A percentile compares a stretch with the other conserved stretches of the same genome.
Conservation (phyloP, 2,797 vertebrate genomes). For the Chelon labrosus region DNA sequence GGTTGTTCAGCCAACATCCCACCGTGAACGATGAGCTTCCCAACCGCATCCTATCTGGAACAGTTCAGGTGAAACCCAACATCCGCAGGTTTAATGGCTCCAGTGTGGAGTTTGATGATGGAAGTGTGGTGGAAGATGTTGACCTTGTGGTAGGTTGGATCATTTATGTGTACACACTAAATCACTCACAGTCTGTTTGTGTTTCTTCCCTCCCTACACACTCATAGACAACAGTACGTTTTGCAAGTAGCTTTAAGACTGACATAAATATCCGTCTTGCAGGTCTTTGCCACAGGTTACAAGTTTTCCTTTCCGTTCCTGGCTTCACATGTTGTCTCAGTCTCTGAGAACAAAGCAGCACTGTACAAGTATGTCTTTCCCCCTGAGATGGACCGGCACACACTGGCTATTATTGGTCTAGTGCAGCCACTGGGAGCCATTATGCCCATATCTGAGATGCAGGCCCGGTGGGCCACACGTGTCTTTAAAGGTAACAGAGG, state of each 20-base stretch:
- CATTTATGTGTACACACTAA: background rate
- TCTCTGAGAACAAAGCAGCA: constrained; percentile 75
- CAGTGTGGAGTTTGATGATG: constrained; percentile 85
- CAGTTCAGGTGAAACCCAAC: constrained; percentile 83
- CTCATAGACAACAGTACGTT: background rate
- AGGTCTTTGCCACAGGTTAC: constrained; percentile 89
- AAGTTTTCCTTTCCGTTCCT: constrained; percentile 86
- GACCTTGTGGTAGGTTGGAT: constrained; percentile 79
- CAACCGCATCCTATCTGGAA: constrained; percentile 86
- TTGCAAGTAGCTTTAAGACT: background rate
- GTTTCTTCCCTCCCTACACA: background rate
- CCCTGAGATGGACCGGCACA: constrained; percentile 77
- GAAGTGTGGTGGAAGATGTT: constrained; percentile 81
- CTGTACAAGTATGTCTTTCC: constrained; percentile 87
- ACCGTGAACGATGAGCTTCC: constrained; percentile 86
- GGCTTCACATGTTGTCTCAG: constrained; percentile 74
- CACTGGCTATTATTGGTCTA: constrained; percentile 85
- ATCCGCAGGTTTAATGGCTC: constrained; percentile 81
- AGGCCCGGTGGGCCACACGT: constrained; percentile 85
- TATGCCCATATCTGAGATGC: constrained; percentile 88
- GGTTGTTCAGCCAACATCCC: constrained; percentile 84
- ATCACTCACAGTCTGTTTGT: background rate
- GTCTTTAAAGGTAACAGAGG: constrained; percentile 85
- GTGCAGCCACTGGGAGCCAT: constrained; percentile 86
- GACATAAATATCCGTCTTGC: constrained; percentile 6